Evolutionary conservation across 2,113 vertebrate genomes (phyloP), one percentile per base, ranked within the genome.

Genomic region (Xyrauchen texanus): DNA sequence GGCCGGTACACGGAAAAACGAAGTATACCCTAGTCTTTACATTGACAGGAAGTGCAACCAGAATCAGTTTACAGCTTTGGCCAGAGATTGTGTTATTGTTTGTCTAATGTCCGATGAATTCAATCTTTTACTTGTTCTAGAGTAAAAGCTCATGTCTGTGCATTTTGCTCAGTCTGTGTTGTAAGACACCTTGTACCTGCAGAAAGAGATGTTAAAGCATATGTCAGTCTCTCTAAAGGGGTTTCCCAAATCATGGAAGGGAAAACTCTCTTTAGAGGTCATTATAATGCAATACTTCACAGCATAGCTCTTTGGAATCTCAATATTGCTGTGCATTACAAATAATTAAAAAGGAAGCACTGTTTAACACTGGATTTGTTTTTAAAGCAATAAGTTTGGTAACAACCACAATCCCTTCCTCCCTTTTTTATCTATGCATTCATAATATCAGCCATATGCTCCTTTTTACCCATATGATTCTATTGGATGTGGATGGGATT

Each of bases 321-420:
- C 81, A 88, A 84, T 86, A 86, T 89, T 90, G 85, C 89, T 90
- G 89, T 90, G 88, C 89, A 90, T 91, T 90, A 87, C 87, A 90
- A 91, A 86, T 78, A 89, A 87, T 88, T 88, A 76, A 47, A 88
- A 85, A 0, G 86, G 86, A 88, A 89, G 69, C 77, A 85, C 62
- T 86, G 86, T 89, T 89, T 87, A 89, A 87, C 81, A 78, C 69
- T 58, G n/a, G 61, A 62, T 68, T 70, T 82, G 84, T 69, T 78
- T 88, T 87, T 84, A 88, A 92, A 94, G 93, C 92, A 94, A 94
- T 94, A 94, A 92, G 83, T 92, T 92, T 91, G 88, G 88, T 90
- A 87, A 88, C 89, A 79, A 77, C 63, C 8, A 88, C 87, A 82
- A 82, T 80, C 85, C 87, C 88, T 34, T 34, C 87, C 88, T 87